Conservation (phyloP, 1,140 invertebrate genomes). For the Caenorhabditis remanei region DNA sequence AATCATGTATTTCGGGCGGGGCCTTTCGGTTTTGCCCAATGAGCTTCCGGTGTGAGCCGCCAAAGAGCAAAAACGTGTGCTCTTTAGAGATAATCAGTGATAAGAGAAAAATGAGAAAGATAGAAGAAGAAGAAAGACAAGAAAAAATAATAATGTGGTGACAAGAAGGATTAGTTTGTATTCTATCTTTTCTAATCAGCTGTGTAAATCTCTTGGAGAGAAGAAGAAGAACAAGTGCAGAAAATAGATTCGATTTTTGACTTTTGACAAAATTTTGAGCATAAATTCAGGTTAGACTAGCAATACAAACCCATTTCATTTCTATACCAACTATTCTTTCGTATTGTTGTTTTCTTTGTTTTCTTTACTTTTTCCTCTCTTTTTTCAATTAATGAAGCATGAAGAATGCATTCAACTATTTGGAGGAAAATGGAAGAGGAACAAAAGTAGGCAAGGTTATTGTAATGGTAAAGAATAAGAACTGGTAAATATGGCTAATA, state of each 20-base stretch:
- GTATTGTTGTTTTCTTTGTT: too few species aligned
- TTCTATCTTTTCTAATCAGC: not conserved
- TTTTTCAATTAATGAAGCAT: too few species aligned
- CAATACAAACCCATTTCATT: too few species aligned
- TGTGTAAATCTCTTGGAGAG: not conserved
- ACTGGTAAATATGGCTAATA: too few species aligned
- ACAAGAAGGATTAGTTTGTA: constrained; percentile 16
- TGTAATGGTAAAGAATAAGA: too few species aligned
- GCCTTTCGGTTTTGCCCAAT: not conserved
- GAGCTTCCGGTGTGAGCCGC: not conserved
- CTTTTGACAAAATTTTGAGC: not conserved
- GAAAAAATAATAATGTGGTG: constrained; percentile 12
- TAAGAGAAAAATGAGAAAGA: not conserved
- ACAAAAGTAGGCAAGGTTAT: too few species aligned
- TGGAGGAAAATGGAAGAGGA: too few species aligned
- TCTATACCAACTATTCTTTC: too few species aligned
- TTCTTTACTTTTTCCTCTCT: too few species aligned
- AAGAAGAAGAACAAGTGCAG: not conserved
- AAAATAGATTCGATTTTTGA: not conserved
- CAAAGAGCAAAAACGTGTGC: not conserved
- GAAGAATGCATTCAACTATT: too few species aligned
- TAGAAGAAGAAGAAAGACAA: not conserved
- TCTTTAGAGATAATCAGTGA: too few species aligned
- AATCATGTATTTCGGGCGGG: not conserved
- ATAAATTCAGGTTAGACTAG: too few species aligned